Evolutionary conservation across 2,888 invertebrate genomes (phyloP).

Genomic region (Drosophila neotestacea): DNA sequence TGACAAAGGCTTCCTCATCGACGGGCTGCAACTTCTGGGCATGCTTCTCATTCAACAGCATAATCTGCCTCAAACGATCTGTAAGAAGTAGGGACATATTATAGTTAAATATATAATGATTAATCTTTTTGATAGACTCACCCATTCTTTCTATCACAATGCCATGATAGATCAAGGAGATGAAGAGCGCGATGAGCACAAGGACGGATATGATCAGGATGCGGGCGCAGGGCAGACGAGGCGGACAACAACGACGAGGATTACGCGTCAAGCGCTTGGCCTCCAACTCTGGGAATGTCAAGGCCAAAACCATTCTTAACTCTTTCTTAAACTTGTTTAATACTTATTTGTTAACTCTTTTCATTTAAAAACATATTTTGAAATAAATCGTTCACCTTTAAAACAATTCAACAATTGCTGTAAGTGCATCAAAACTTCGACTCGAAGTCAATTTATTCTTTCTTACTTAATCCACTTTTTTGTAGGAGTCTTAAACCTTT

Average conservation of each 20-base stretch:
- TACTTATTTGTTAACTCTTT: too few relatives aligned
- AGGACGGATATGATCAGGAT: conserved; percentile 64
- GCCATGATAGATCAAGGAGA: conserved; percentile 78
- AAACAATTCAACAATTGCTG: neutral
- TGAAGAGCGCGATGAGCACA: conserved; percentile 66
- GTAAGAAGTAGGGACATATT: neutral
- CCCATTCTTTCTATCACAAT: conserved; percentile 78
- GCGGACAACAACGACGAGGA: conserved; percentile 55
- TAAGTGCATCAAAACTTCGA: conserved; percentile 18
- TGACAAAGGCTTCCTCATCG: conserved; percentile 41
- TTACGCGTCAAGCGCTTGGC: conserved; percentile 45
- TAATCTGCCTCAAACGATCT: conserved; percentile 73
- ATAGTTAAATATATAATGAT: too few relatives aligned
- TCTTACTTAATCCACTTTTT: neutral
- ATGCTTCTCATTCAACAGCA: conserved; percentile 58
- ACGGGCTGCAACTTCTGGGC: conserved; percentile 43
- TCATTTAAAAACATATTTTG: too few relatives aligned
- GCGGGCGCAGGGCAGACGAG: conserved; percentile 52
- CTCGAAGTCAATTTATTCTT: neutral
- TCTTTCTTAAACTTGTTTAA: too few relatives aligned
- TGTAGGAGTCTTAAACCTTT: conserved; percentile 33
- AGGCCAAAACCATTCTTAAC: neutral
- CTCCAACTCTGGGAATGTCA: conserved; percentile 61
- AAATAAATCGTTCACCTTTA: neutral
- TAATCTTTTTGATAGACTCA: conserved; percentile 18